A percentile compares a stretch with the other conserved stretches of the same genome.
phyloP scores from a whole-genome alignment of 2,113 vertebrate species.

The Thinocorus orbignyianus region DNA sequence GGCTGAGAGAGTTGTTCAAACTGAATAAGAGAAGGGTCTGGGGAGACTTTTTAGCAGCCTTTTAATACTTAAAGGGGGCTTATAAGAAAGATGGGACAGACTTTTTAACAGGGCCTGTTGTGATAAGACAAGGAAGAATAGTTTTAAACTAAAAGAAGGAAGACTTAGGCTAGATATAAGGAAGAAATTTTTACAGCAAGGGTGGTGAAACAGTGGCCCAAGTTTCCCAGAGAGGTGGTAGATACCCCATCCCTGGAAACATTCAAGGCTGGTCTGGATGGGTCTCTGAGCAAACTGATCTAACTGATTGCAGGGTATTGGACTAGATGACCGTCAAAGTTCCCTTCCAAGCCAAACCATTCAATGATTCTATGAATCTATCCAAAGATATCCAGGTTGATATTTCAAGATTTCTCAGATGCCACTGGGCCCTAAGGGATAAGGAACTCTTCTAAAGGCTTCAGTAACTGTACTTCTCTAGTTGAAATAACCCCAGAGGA shows the following conservation, averaged over 20 bases:
- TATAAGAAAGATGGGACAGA: background rate
- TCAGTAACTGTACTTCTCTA: background rate
- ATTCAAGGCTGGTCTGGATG: background rate
- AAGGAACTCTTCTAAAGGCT: background rate
- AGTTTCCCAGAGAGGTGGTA: background rate
- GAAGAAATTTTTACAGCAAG: background rate
- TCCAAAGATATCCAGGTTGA: background rate
- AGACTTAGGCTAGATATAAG: background rate
- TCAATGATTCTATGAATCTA: background rate
- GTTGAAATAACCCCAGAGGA: background rate
- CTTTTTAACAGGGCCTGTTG: background rate
- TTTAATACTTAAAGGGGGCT: background rate
- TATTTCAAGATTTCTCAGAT: background rate
- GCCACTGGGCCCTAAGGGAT: background rate
- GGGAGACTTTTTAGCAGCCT: background rate
- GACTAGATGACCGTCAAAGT: background rate
- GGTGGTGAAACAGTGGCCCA: background rate
- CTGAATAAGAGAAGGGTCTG: background rate
- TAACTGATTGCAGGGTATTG: too few species aligned
- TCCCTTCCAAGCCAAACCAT: background rate
- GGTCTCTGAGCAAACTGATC: background rate
- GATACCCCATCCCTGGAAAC: background rate
- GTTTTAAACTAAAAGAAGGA: background rate
- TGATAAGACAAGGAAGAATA: too few species aligned
- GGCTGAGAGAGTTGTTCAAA: background rate